Conservation (phyloP, 2,797 vertebrate species). For the Simalia tracyae region DNA sequence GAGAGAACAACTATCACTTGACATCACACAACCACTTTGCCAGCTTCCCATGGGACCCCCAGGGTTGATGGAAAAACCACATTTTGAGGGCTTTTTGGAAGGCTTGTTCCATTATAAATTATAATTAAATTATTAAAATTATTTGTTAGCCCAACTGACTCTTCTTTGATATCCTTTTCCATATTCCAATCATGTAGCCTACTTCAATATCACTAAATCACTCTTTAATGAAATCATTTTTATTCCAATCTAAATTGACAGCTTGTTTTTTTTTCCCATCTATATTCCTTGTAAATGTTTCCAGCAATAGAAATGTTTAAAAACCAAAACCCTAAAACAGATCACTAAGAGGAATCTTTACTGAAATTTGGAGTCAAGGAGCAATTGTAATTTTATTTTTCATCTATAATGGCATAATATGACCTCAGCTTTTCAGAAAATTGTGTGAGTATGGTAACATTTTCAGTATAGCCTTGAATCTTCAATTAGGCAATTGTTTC, state of each 20-base stretch:
- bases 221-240: constrained; percentile 5
- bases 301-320: background rate
- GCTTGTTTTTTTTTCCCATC: constrained; percentile 18
- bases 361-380: constrained; percentile 27
- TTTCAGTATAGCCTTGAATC: constrained; percentile 8
- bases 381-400: constrained; percentile 8
- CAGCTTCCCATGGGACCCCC: too few relatives aligned
- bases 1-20: too few relatives aligned
- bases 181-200: background rate
- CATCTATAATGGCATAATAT: background rate
- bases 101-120: background rate
- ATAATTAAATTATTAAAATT: background rate
- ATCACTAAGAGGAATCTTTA: background rate
- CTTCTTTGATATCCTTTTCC: background rate
- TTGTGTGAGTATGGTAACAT: background rate
- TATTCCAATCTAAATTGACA: constrained; percentile 31
- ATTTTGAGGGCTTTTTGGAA: too few relatives aligned
- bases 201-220: constrained; percentile 20
- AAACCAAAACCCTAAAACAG: constrained; percentile 20
- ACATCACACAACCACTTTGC: too few relatives aligned
- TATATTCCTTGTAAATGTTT: constrained; percentile 2
- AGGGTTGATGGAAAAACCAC: too few relatives aligned
- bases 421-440: constrained; percentile 4
- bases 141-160: background rate
- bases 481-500: background rate